Percentiles rank a stretch among this genome's conserved stretches.
Evolutionary conservation across 2,797 vertebrate species (phyloP).

Genomic region (Ctenochaetus hawaiiensis): DNA sequence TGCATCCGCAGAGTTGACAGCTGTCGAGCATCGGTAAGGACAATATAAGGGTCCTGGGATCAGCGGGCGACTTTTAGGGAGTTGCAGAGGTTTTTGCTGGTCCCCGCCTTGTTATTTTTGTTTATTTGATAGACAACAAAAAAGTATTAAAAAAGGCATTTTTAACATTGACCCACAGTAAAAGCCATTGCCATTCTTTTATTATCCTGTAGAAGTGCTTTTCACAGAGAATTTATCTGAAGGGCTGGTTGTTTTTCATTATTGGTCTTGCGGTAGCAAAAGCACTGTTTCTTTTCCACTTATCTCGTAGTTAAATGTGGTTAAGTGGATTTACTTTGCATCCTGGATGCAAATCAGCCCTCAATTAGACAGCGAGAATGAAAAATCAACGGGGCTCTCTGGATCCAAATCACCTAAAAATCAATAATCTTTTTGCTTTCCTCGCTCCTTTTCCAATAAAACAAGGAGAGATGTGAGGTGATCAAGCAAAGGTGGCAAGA

Average conservation of each 20-base stretch:
- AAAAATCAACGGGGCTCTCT: conserved; percentile 59
- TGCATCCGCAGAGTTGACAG: conserved; percentile 14
- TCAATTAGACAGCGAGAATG: conserved; percentile 61
- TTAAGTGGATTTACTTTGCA: conserved; percentile 71
- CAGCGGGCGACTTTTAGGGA: background rate
- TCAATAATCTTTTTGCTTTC: conserved; percentile 52
- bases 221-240: background rate
- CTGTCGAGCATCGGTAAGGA: background rate
- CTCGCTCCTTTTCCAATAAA: conserved; percentile 37
- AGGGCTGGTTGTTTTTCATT: conserved; percentile 1
- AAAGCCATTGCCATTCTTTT: background rate
- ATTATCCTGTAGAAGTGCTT: background rate
- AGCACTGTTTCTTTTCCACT: background rate
- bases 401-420: conserved; percentile 49
- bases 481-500: conserved; percentile 13
- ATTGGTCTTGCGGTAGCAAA: background rate
- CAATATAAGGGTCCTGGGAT: conserved; percentile 1
- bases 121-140: background rate
- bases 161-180: background rate
- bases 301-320: conserved; percentile 59
- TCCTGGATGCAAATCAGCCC: conserved; percentile 63
- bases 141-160: background rate
- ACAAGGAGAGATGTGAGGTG: conserved; percentile 12
- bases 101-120: background rate
- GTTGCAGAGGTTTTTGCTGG: background rate